Evolutionary conservation across 2,113 vertebrate genomes (phyloP).

Genomic region (Gallinago paraguaiae): DNA sequence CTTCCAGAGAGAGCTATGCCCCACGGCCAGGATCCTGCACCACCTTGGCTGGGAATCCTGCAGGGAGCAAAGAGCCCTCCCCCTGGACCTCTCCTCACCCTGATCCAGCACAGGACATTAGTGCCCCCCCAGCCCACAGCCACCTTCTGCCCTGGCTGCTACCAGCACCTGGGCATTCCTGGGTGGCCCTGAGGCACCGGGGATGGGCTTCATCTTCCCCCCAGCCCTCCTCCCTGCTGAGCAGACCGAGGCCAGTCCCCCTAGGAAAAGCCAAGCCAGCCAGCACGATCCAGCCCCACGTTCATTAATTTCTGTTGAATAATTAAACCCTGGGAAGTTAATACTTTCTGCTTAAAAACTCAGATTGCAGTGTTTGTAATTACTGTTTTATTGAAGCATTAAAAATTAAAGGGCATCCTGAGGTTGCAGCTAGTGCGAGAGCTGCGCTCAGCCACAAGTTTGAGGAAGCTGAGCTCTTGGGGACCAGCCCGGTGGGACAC

Average conservation of each 20-base stretch:
- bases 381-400: conserved; percentile 57
- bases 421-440: not conserved
- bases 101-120: not conserved
- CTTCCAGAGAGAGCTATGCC: not conserved
- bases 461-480: not conserved
- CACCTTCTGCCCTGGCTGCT: not conserved
- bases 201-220: not conserved
- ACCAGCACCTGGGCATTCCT: not conserved
- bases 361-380: conserved; percentile 54
- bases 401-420: conserved; percentile 22
- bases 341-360: conserved; percentile 64
- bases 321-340: conserved; percentile 75
- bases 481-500: not conserved
- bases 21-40: rapidly evolving
- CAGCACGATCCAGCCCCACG: not conserved
- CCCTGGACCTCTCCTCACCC: not conserved
- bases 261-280: not conserved
- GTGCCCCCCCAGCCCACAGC: not conserved
- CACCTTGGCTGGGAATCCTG: not conserved
- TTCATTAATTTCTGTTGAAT: conserved; percentile 74
- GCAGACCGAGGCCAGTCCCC: not conserved
- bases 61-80: not conserved
- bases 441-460: not conserved
- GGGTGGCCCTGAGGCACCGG: rapidly evolving
- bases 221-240: not conserved